Conservation (phyloP, 2,888 invertebrate genomes). For the Marronus borbonicus region DNA sequence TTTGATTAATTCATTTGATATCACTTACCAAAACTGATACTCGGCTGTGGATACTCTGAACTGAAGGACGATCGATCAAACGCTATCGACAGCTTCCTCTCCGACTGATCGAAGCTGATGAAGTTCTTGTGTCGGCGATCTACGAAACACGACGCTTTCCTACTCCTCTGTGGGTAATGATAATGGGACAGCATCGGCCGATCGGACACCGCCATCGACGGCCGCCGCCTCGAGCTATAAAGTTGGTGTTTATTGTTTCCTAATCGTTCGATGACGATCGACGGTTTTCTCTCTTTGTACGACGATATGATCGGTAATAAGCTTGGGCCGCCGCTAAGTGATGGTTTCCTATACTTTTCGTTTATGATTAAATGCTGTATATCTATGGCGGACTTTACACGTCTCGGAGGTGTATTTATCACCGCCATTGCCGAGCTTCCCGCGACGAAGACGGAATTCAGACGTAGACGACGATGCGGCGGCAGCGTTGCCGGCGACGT, state of each 20-base stretch:
- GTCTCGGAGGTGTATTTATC: constrained; percentile 81
- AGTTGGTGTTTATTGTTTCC: constrained; percentile 50
- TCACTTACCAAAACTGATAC: constrained; percentile 53
- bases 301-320: constrained; percentile 65
- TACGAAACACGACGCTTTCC: constrained; percentile 67
- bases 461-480: constrained; percentile 72
- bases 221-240: constrained; percentile 57
- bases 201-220: constrained; percentile 66
- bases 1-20: too few species aligned
- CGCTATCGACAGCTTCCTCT: constrained; percentile 62
- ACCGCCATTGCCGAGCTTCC: constrained; percentile 79
- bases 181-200: constrained; percentile 61
- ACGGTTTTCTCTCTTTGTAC: constrained; percentile 61
- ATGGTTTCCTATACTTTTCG: constrained; percentile 56
- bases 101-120: constrained; percentile 67
- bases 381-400: constrained; percentile 88
- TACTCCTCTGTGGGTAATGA: constrained; percentile 59
- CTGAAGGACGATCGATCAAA: constrained; percentile 60
- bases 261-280: constrained; percentile 61
- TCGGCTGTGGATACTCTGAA: constrained; percentile 54
- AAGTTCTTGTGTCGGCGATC: constrained; percentile 65
- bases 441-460: constrained; percentile 90
- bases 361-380: constrained; percentile 80
- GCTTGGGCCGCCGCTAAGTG: constrained; percentile 61
- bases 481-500: constrained; percentile 62